These are phyloP conservation scores for Portunus trituberculatus DNA, from an alignment of 1,140 invertebrate species.

Conservation along the genomic window DNA sequence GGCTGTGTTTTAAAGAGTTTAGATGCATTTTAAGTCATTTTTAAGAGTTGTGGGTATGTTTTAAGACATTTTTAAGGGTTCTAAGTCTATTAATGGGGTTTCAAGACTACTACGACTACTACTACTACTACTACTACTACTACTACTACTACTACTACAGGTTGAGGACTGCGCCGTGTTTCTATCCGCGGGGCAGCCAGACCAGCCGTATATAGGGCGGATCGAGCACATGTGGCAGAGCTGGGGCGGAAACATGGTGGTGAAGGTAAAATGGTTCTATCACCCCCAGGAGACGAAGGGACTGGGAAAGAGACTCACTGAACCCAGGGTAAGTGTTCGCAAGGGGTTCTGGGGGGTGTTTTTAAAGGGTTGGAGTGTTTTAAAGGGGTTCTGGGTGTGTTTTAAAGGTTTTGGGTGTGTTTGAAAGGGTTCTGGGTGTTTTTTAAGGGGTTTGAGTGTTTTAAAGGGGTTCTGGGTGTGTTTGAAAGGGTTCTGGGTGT, in stretches of 20 bases:
- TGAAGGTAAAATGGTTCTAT: slow-evolving; percentile 97
- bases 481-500: too few species aligned
- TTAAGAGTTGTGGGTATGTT: too few species aligned
- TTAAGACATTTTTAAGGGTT: too few species aligned
- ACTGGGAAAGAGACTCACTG: slow-evolving; percentile 79
- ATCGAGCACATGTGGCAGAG: slow-evolving; percentile 91
- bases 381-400: too few species aligned
- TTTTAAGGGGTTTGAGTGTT: too few species aligned
- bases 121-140: not conserved
- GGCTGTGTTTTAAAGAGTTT: not conserved
- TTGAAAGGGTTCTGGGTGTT: too few species aligned
- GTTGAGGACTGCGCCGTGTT: slow-evolving; percentile 95
- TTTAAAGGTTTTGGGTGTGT: too few species aligned
- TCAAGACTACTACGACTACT: not conserved
- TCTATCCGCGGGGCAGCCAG: slow-evolving; percentile 91
- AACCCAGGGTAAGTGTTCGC: slow-evolving; percentile 80
- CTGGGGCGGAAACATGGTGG: slow-evolving; percentile 90
- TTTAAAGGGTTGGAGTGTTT: not conserved
- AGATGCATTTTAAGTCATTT: too few species aligned
- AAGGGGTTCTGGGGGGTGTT: not conserved
- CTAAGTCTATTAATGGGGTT: too few species aligned
- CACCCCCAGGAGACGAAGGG: slow-evolving; percentile 94
- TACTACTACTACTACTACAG: slow-evolving; percentile 77
- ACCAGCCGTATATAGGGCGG: slow-evolving; percentile 94
- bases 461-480: too few species aligned